Evolutionary conservation across 2,113 vertebrate genomes (phyloP).

Genomic region (Rhinolophus sinicus): DNA sequence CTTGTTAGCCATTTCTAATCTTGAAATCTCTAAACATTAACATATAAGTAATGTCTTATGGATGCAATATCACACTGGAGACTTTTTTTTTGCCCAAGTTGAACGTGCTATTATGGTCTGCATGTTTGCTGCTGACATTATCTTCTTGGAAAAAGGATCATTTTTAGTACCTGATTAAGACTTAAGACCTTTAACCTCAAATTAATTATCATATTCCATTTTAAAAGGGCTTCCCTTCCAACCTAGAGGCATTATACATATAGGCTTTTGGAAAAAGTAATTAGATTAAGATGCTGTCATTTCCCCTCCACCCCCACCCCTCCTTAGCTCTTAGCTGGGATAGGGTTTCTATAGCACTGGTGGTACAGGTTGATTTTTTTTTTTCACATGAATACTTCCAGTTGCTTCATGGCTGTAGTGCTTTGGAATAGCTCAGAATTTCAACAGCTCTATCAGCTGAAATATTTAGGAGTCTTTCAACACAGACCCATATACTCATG

Average conservation of each 20-base stretch:
- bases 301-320: too few relatives aligned
- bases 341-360: not conserved
- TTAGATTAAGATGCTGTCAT: not conserved
- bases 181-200: not conserved
- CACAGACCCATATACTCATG: not conserved
- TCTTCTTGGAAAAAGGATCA: constrained; percentile 27
- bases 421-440: not conserved
- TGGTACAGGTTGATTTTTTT: too few relatives aligned
- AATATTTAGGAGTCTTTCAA: not conserved
- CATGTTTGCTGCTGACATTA: not conserved
- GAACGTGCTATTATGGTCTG: not conserved
- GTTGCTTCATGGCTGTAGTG: not conserved
- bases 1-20: not conserved
- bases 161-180: constrained; percentile 18
- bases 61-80: not conserved
- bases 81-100: not conserved
- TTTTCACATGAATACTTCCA: not conserved
- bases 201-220: constrained; percentile 12
- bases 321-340: not conserved
- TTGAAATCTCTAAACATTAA: not conserved
- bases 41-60: not conserved
- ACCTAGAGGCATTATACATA: not conserved
- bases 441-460: not conserved
- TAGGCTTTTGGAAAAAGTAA: not conserved
- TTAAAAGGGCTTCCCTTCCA: not conserved